These are phyloP conservation scores for Octopus bimaculoides DNA, from an alignment of 1,140 invertebrate genomes.

Conservation along the genomic window DNA sequence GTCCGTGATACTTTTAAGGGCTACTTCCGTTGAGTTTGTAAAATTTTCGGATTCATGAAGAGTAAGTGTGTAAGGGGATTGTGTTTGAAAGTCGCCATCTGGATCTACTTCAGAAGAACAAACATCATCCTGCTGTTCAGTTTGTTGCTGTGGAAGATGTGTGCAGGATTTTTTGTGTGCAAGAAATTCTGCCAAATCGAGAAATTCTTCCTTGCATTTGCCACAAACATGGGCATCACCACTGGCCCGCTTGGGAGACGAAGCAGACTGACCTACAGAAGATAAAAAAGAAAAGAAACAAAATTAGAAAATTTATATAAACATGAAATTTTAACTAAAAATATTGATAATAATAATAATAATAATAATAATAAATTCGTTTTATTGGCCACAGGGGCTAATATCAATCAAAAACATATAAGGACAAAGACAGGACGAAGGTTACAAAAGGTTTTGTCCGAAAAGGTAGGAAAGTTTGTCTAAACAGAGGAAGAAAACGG, in stretches of 20 bases:
- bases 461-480: neutral
- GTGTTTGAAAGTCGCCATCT: no score
- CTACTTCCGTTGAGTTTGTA: no score
- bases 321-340: neutral
- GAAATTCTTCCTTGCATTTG: conserved; percentile 39
- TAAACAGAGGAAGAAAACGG: no score
- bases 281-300: neutral
- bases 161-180: conserved; percentile 37
- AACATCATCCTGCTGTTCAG: neutral
- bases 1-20: no score
- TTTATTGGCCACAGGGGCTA: neutral
- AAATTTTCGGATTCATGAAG: no score
- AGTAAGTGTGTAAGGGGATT: no score
- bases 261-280: conserved; percentile 21
- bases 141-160: conserved; percentile 10
- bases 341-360: neutral
- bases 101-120: neutral
- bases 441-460: neutral
- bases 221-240: conserved; percentile 39
- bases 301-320: neutral
- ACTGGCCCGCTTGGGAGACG: conserved; percentile 7
- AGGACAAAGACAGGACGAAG: neutral
- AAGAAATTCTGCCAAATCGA: conserved; percentile 33
- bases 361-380: neutral
- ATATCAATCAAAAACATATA: neutral